Percentiles rank a stretch among this genome's conserved stretches.
Evolutionary conservation across 2,113 vertebrate genomes (phyloP).

Genomic region (Corydoras maculifer): DNA sequence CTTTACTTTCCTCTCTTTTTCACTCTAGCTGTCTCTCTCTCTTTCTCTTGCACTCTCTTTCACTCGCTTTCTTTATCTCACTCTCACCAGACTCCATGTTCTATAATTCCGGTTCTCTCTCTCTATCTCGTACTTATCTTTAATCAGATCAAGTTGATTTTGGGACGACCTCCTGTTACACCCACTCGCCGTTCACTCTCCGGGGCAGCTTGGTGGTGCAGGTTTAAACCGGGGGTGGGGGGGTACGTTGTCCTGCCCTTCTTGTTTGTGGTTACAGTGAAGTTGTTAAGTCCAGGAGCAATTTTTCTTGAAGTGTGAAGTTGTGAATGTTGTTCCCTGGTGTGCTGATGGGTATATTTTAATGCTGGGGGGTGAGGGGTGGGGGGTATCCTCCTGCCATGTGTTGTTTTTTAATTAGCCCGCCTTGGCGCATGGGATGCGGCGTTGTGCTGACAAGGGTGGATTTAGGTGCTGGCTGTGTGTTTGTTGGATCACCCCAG

Average conservation of each 20-base stretch:
- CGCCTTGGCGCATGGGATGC: conserved; percentile 55
- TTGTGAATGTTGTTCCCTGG: conserved; percentile 57
- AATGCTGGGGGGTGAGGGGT: conserved; percentile 54
- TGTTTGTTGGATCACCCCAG: conserved; percentile 45
- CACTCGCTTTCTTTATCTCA: too few species aligned
- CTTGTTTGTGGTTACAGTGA: conserved; percentile 1
- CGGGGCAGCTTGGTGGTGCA: too few species aligned
- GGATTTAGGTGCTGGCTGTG: conserved; percentile 55
- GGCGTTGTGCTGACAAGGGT: conserved; percentile 64
- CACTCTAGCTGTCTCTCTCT: too few species aligned
- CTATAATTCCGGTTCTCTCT: too few species aligned
- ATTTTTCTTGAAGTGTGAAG: conserved; percentile 44
- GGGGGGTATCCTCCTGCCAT: conserved; percentile 67
- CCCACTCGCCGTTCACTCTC: too few species aligned
- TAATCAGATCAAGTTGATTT: too few species aligned
- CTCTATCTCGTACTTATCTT: too few species aligned
- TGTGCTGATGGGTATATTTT: conserved; percentile 70
- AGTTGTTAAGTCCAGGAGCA: conserved; percentile 37
- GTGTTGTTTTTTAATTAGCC: conserved; percentile 78
- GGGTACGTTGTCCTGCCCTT: not conserved
- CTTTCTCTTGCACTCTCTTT: too few species aligned
- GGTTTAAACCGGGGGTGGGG: too few species aligned
- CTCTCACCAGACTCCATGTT: too few species aligned
- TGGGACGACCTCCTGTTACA: too few species aligned
- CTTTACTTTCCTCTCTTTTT: too few species aligned